Evolutionary conservation across 2,797 vertebrate genomes (phyloP), one percentile per base, ranked within the genome.

Genomic region (Telmatherina bonti): DNA sequence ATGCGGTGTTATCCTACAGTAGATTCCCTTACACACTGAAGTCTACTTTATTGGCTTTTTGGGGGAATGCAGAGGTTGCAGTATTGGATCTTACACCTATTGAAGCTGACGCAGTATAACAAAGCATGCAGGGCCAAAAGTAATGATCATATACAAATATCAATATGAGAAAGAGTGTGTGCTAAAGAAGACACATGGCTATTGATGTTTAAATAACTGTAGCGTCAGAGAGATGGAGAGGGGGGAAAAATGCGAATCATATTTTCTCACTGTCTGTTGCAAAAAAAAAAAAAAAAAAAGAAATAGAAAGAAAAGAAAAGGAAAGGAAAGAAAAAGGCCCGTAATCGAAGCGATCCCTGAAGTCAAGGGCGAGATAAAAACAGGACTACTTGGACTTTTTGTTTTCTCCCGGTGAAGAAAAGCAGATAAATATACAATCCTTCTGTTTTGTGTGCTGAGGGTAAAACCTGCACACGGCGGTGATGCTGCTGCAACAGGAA

Each of bases 111-210:
- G 85, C 89, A 82, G 79, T 87, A 89, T 92, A 92, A 93, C 92
- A 92, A 93, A 91, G 91, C 89, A 68, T 79, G 85, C 84, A 77
- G 89, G 89, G 88, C 89, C 79, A 87, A 92, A 94, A 92, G 91
- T 93, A 94, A 94, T 92, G 94, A 94, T 95, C 93, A 93, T 93
- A 93, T 93, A 93, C 92, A 93, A 93, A 93, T 94, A 95, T 95
- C 94, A 91, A 95, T 95, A 94, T 92, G 89, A 93, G 92, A 93
- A 89, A 88, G 93, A 93, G 91, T 90, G 90, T 84, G 87, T 88
- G 92, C 92, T 94, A 94, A 94, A 94, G 92, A 94, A 94, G 94
- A 95, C 83, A 86, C 93, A 95, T 94, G 89, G 90, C 89, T 94
- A 94, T 94, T 93, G 94, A 95, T 94, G 92, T 94, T 92, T 93